phyloP scores from a whole-genome alignment of 2,113 vertebrate genomes.

The Microtus richardsoni region DNA sequence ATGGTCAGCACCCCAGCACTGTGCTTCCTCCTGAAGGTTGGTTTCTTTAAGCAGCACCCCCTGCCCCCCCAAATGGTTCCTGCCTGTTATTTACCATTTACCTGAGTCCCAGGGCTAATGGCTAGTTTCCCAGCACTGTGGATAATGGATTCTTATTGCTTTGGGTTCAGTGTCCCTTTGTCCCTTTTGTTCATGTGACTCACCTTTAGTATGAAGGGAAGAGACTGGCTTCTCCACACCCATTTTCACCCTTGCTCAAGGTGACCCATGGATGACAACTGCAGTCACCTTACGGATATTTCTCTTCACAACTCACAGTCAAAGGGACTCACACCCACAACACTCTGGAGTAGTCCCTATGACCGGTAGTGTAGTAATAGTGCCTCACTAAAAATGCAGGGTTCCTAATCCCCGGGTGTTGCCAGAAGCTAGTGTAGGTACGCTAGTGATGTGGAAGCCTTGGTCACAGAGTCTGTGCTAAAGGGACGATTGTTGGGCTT shows the following conservation, averaged over 20 bases:
- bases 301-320: too few species aligned
- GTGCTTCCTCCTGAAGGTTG: too few species aligned
- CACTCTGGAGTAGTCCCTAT: not conserved
- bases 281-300: not conserved
- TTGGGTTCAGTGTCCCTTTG: not conserved
- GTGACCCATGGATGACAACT: not conserved
- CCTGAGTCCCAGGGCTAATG: not conserved
- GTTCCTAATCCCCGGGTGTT: not conserved
- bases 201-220: not conserved
- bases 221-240: not conserved
- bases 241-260: not conserved
- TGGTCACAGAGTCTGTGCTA: accelerated
- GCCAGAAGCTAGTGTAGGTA: not conserved
- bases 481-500: not conserved
- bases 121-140: not conserved
- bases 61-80: not conserved
- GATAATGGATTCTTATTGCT: not conserved
- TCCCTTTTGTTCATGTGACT: not conserved
- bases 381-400: not conserved
- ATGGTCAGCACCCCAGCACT: too few species aligned
- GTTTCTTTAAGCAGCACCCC: too few species aligned
- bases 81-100: not conserved
- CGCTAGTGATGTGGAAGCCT: not conserved
- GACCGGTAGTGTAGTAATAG: not conserved
- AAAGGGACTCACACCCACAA: not conserved